Conservation (phyloP, 2,797 vertebrate species). For the Alectoris magna region DNA sequence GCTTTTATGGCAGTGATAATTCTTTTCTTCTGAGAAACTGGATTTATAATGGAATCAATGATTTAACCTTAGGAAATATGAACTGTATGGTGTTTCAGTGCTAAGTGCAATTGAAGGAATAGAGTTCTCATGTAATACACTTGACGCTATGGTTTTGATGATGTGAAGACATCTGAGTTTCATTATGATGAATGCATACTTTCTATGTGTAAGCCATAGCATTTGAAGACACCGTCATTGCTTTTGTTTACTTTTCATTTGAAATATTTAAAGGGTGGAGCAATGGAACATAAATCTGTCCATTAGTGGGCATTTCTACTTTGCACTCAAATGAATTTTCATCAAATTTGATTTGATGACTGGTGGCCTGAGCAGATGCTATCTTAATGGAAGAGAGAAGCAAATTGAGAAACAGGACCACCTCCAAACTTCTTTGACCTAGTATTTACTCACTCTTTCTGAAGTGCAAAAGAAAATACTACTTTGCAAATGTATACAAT, state of each 20-base stretch:
- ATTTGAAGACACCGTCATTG: background rate
- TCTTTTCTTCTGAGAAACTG: slow-evolving; percentile 37
- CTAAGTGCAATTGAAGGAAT: background rate
- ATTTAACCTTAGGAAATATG: slow-evolving; percentile 45
- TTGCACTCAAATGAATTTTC: slow-evolving; percentile 72
- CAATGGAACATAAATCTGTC: slow-evolving; percentile 59
- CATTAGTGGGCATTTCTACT: slow-evolving; percentile 70
- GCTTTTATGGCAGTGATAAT: slow-evolving; percentile 30
- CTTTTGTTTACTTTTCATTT: slow-evolving; percentile 62
- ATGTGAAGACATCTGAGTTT: background rate
- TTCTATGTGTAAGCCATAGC: background rate
- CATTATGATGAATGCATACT: background rate
- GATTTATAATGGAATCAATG: slow-evolving; percentile 35
- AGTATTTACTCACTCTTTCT: slow-evolving; percentile 30
- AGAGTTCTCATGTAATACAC: background rate
- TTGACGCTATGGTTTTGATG: background rate
- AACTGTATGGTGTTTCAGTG: slow-evolving; percentile 17
- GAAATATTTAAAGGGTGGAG: slow-evolving; percentile 45
- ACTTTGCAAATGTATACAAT: background rate
- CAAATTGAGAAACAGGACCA: slow-evolving; percentile 66
- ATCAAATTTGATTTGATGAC: slow-evolving; percentile 78
- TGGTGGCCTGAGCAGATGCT: slow-evolving; percentile 77
- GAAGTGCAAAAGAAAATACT: slow-evolving; percentile 11
- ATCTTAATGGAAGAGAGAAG: slow-evolving; percentile 73
- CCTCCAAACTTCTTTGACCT: slow-evolving; percentile 68